Evolutionary conservation across 2,797 vertebrate genomes (phyloP).

Genomic region (Enteromius afrohamiltoni): DNA sequence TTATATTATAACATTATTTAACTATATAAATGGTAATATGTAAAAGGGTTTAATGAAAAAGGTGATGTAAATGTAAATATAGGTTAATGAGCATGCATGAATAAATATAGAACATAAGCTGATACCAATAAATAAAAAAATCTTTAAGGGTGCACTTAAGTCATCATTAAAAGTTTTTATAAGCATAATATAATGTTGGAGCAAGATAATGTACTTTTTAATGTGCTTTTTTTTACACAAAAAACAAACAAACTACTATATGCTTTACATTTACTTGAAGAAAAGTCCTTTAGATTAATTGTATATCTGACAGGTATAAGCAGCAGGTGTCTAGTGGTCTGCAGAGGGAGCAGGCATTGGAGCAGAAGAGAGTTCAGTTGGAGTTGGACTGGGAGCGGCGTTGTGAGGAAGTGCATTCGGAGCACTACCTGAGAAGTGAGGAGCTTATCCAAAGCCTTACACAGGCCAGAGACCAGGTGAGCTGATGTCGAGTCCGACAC

Average conservation of each 20-base stretch:
- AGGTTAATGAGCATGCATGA: neutral
- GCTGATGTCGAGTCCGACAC: slow-evolving; percentile 4
- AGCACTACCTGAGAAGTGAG: slow-evolving; percentile 77
- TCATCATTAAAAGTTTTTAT: neutral
- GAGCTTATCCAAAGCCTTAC: slow-evolving; percentile 77
- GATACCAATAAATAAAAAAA: neutral
- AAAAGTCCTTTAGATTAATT: neutral
- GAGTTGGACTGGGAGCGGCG: slow-evolving; percentile 82
- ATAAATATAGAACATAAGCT: neutral
- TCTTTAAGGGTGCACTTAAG: neutral
- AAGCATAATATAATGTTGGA: too few relatives aligned
- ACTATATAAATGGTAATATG: neutral
- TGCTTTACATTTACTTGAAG: neutral
- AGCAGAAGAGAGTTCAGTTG: slow-evolving; percentile 76
- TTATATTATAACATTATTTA: neutral
- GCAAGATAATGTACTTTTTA: too few relatives aligned
- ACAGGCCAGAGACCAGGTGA: slow-evolving; percentile 80
- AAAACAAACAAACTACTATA: neutral
- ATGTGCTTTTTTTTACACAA: too few relatives aligned
- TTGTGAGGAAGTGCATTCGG: slow-evolving; percentile 74
- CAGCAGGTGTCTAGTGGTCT: slow-evolving; percentile 75
- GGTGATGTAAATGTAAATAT: neutral
- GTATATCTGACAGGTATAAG: slow-evolving; percentile 77
- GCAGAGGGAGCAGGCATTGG: slow-evolving; percentile 74
- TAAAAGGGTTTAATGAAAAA: neutral